Evolutionary conservation across 1,140 invertebrate species (phyloP), one percentile per base, ranked within the genome.

Genomic region (Drosophila jambulina): DNA sequence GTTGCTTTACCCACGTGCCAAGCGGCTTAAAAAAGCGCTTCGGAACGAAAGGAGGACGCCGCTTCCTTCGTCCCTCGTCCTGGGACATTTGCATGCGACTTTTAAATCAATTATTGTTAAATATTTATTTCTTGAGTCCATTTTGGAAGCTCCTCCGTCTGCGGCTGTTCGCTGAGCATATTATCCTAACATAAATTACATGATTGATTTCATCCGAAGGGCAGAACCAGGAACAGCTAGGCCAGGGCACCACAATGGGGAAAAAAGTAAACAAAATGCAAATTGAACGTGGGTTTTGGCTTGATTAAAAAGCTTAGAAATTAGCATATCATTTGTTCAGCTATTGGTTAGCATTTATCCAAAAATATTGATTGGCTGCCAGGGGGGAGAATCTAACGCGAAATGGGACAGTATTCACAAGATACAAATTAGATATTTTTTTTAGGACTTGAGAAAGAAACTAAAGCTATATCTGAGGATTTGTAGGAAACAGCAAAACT

Each of bases 21-120:
- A 84, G 85, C 85, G 75, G 80, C 80, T 88, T 88, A 88, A 82
- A 78, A 69, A 76, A 78, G 38, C 36, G 43, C 13, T 23, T 32
- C 10, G 56, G 12, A 74, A 53, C 38, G 45, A 58, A 32, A 53
- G 77, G 5, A 34, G n/a, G 40, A 64, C 36, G 25, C 38, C 27
- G 40, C 48, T 51, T 54, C 56, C 59, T 43, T 61, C 51, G 60
- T 62, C 58, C 72, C 49, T 54, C 36, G 57, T 57, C 58, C 43
- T 49, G 59, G 25, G 2, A 56, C 87, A 90, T 90, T 90, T 90
- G 85, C 85, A 85, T 90, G 81, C 85, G 85, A 84, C 86, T 90
- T 90, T 90, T 90, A 90, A 90, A 90, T 90, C 85, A 90, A 90
- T 90, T 90, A 90, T 90, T 90, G 85, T 90, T 90, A 90, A 90